Conservation (phyloP, 2,888 invertebrate species). For the Agriotes lineatus region DNA sequence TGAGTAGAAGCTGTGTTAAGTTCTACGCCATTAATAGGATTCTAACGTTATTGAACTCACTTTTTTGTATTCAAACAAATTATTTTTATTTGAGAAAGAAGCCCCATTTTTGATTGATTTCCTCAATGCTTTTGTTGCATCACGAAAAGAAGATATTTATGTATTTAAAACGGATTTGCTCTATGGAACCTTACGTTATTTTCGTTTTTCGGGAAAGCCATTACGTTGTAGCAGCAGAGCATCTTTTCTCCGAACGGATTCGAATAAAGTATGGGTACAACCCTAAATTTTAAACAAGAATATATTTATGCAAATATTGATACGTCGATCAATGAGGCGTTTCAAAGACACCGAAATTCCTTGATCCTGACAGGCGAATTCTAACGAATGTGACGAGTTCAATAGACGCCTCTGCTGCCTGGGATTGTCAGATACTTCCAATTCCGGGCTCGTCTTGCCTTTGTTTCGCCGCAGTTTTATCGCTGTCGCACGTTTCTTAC, state of each 20-base stretch:
- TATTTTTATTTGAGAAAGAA: too few relatives aligned
- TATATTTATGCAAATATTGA: slow-evolving; percentile 35
- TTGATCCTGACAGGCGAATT: slow-evolving; percentile 36
- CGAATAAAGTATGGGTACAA: neutral
- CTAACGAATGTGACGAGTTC: slow-evolving; percentile 39
- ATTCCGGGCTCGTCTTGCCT: slow-evolving; percentile 35
- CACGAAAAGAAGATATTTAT: too few relatives aligned
- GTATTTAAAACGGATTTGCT: too few relatives aligned
- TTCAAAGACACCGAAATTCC: slow-evolving; percentile 27
- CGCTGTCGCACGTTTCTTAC: slow-evolving; percentile 39
- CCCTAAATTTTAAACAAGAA: slow-evolving; percentile 25
- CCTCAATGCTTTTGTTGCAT: too few relatives aligned
- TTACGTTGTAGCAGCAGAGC: neutral
- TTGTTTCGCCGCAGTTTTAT: slow-evolving; percentile 39
- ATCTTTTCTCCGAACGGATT: neutral
- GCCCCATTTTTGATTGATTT: too few relatives aligned
- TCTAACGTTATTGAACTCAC: too few relatives aligned
- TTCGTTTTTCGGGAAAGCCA: neutral
- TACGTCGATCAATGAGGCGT: slow-evolving; percentile 26
- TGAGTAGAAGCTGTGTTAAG: too few relatives aligned
- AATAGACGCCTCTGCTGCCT: slow-evolving; percentile 35
- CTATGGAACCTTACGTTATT: too few relatives aligned
- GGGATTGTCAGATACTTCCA: slow-evolving; percentile 38
- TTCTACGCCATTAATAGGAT: too few relatives aligned
- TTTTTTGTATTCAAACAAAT: too few relatives aligned